These are phyloP conservation scores for Aviceda subcristata DNA, from an alignment of 2,113 vertebrate species.

Conservation along the genomic window DNA sequence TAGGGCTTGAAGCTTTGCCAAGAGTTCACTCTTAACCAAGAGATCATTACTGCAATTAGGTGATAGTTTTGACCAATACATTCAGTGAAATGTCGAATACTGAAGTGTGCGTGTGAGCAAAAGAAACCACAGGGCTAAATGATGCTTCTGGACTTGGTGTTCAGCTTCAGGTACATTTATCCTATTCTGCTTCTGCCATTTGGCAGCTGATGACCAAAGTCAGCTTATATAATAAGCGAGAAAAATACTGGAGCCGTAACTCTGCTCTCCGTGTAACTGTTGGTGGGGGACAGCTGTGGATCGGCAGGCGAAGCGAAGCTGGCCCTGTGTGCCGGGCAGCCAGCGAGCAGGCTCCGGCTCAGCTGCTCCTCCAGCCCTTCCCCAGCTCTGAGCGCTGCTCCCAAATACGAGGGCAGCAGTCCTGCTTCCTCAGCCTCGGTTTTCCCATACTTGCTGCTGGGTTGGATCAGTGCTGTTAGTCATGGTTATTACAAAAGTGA, in stretches of 20 bases:
- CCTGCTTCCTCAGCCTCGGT: neutral
- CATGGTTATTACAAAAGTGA: accelerated
- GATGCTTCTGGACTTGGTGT: neutral
- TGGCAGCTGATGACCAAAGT: neutral
- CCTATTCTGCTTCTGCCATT: neutral
- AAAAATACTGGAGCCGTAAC: neutral
- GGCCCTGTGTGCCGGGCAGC: neutral
- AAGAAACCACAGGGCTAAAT: neutral
- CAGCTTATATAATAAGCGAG: no score
- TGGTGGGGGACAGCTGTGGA: neutral
- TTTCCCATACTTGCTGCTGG: neutral
- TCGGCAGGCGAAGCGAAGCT: accelerated
- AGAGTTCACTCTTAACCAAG: neutral
- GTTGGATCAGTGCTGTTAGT: neutral
- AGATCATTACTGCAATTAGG: neutral
- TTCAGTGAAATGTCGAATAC: neutral
- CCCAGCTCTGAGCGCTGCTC: neutral
- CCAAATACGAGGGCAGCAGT: accelerated
- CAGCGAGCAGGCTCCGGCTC: neutral
- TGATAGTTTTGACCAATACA: neutral
- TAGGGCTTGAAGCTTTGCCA: neutral
- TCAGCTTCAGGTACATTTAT: accelerated
- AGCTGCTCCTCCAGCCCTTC: neutral
- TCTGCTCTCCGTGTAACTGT: neutral
- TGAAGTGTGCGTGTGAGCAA: neutral